phyloP scores from a whole-genome alignment of 2,797 vertebrate genomes.

The Sus cebifrons region DNA sequence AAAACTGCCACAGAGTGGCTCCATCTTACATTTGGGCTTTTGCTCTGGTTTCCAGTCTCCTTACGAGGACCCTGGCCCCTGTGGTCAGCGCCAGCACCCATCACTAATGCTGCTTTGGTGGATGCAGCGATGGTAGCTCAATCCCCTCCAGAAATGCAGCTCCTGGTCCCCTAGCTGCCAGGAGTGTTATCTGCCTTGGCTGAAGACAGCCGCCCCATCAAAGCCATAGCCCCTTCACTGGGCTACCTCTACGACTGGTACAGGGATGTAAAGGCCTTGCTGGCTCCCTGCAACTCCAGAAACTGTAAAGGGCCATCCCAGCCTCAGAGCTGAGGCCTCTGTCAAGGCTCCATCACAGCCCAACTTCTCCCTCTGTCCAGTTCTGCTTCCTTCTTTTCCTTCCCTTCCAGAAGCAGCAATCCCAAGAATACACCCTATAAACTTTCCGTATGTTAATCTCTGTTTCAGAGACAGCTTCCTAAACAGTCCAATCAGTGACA shows the following conservation, averaged over 20 bases:
- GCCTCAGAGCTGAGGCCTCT: neutral
- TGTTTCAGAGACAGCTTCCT: neutral
- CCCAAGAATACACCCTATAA: neutral
- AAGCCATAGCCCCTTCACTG: neutral
- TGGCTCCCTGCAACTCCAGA: neutral
- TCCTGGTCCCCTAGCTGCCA: neutral
- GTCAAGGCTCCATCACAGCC: neutral
- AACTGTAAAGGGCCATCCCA: neutral
- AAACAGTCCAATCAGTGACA: neutral
- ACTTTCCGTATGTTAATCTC: neutral
- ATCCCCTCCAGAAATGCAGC: neutral
- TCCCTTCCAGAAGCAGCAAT: neutral
- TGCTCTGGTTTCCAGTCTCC: neutral
- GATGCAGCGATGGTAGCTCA: neutral
- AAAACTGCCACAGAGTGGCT: fast-evolving
- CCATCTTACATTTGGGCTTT: neutral
- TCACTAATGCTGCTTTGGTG: neutral
- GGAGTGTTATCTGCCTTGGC: neutral
- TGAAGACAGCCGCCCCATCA: neutral
- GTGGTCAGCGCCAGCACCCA: neutral
- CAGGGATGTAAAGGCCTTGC: neutral
- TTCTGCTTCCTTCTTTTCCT: neutral
- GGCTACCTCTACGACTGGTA: neutral
- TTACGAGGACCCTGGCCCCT: neutral
- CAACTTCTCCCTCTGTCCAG: neutral